Percentiles rank a stretch among this genome's conserved stretches.
Conservation (phyloP, 2,797 vertebrate genomes). For the Darevskia mixta region DNA sequence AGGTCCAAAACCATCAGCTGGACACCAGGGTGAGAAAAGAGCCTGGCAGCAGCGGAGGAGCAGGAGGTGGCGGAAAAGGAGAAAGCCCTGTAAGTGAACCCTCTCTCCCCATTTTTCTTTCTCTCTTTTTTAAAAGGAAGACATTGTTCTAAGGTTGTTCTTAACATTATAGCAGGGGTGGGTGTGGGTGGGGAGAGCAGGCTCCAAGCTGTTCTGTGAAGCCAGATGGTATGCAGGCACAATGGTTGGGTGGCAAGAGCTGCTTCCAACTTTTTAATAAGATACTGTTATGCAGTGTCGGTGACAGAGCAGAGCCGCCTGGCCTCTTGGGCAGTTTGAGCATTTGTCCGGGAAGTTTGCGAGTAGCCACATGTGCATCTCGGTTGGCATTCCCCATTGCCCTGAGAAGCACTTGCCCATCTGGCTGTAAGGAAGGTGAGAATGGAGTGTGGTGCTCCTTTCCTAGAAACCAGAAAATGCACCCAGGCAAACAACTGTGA, state of each 20-base stretch:
- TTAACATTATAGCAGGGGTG: not conserved
- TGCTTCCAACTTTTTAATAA: constrained; percentile 1
- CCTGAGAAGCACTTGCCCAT: not conserved
- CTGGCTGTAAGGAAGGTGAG: not conserved
- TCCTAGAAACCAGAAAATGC: not conserved
- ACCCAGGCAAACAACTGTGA: not conserved
- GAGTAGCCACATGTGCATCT: too few species aligned
- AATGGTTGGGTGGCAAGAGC: not conserved
- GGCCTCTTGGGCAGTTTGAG: not conserved
- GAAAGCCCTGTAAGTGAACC: constrained; percentile 64
- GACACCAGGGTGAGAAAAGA: constrained; percentile 89
- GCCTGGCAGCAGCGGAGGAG: constrained; percentile 57
- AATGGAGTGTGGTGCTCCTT: not conserved
- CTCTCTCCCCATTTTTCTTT: not conserved
- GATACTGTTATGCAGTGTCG: constrained; percentile 27
- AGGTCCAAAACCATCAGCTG: constrained; percentile 84
- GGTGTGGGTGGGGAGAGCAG: not conserved
- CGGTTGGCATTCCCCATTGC: not conserved
- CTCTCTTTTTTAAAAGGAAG: not conserved
- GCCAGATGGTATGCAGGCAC: not conserved
- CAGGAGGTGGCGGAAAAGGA: constrained; percentile 66
- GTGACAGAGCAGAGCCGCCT: not conserved
- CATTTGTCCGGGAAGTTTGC: not conserved
- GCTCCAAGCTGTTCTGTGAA: constrained; percentile 16
- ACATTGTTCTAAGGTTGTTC: not conserved